Conservation (phyloP, 2,113 vertebrate genomes). For the Hippocampus mohnikei region DNA sequence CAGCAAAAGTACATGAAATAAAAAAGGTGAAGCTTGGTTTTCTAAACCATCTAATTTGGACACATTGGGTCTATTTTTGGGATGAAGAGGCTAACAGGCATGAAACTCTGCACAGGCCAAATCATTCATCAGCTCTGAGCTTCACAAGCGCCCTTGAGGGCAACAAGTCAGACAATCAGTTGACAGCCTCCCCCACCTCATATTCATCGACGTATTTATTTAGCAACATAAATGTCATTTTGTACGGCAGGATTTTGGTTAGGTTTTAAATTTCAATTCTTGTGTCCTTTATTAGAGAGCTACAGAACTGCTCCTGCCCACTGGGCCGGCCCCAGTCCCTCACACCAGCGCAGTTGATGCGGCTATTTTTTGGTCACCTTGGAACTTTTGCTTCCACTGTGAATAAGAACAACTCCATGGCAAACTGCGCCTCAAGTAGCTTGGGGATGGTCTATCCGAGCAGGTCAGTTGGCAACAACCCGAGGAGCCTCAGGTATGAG, state of each 20-base stretch:
- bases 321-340: not conserved
- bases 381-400: not conserved
- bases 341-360: not conserved
- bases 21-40: not conserved
- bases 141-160: not conserved
- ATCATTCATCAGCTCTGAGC: not conserved
- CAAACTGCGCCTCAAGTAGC: not conserved
- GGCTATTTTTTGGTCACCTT: not conserved
- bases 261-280: not conserved
- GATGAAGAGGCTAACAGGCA: not conserved
- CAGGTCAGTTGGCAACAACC: constrained; percentile 75
- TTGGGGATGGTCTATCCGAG: not conserved
- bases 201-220: too few relatives aligned
- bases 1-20: not conserved
- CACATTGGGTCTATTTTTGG: not conserved
- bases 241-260: not conserved
- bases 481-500: constrained; percentile 85
- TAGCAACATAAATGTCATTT: not conserved
- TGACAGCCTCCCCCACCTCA: not conserved
- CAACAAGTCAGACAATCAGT: not conserved
- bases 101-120: not conserved
- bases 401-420: not conserved
- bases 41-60: not conserved
- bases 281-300: not conserved
- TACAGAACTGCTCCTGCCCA: not conserved